A percentile compares a stretch with the other conserved stretches of the same genome.
Evolutionary conservation across 2,797 vertebrate genomes (phyloP).

Genomic region (Platyrinchus mystaceus): DNA sequence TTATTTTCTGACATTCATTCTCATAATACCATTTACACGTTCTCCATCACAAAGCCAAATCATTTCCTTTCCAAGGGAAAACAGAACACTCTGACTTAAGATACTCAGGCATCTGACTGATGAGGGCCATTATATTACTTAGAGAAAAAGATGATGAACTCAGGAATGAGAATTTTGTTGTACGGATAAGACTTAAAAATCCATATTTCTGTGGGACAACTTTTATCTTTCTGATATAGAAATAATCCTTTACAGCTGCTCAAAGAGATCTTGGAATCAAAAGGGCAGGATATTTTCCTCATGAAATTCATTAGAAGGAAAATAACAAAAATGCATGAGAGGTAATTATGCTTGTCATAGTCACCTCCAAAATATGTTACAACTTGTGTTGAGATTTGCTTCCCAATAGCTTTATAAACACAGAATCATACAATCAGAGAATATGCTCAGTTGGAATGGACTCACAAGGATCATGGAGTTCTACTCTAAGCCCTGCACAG

Average conservation of each 20-base stretch:
- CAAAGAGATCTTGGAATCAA: neutral
- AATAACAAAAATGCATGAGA: neutral
- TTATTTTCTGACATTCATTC: neutral
- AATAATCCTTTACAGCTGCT: neutral
- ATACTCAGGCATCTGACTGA: neutral
- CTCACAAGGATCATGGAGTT: neutral
- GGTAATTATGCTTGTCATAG: neutral
- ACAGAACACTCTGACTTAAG: neutral
- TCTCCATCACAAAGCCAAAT: neutral
- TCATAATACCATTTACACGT: neutral
- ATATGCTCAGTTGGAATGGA: neutral
- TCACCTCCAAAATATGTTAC: neutral
- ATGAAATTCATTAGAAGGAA: neutral
- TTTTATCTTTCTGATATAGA: neutral
- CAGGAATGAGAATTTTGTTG: neutral
- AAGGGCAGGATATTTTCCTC: neutral
- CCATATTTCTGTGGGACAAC: neutral
- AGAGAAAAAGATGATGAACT: neutral
- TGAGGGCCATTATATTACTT: neutral
- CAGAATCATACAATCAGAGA: neutral
- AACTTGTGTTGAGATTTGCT: neutral
- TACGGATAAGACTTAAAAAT: neutral
- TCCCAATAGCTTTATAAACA: neutral
- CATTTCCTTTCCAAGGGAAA: neutral
- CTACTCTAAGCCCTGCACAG: neutral